These are phyloP conservation scores for Procambarus virginalis DNA, from an alignment of 1,140 invertebrate species.

Conservation along the genomic window DNA sequence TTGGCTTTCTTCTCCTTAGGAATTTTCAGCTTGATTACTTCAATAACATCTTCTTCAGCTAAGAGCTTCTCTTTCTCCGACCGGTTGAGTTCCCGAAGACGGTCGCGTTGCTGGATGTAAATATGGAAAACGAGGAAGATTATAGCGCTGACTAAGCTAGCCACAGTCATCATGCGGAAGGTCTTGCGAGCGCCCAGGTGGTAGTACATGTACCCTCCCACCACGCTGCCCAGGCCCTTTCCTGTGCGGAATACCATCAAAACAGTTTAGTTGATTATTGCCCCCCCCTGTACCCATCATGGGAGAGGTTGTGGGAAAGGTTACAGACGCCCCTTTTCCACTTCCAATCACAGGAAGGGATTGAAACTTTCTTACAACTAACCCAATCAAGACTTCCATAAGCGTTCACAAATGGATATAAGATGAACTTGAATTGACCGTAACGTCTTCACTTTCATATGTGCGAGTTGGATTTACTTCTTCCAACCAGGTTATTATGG, in stretches of 20 bases:
- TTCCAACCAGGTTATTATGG: too few relatives aligned
- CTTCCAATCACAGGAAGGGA: too few relatives aligned
- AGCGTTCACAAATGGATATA: too few relatives aligned
- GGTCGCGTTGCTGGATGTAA: slow-evolving; percentile 63
- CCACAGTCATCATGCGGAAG: slow-evolving; percentile 60
- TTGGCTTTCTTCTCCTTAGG: slow-evolving; percentile 12
- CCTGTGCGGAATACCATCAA: slow-evolving; percentile 10
- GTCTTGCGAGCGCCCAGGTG: slow-evolving; percentile 59
- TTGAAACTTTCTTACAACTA: too few relatives aligned
- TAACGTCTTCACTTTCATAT: too few relatives aligned
- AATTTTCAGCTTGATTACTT: not conserved
- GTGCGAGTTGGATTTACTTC: too few relatives aligned
- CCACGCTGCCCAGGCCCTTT: slow-evolving; percentile 56
- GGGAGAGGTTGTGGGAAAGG: too few relatives aligned
- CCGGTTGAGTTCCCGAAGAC: not conserved
- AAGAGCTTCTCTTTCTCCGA: slow-evolving; percentile 25
- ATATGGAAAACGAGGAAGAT: slow-evolving; percentile 68
- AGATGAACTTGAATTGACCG: too few relatives aligned
- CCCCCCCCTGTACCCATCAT: too few relatives aligned
- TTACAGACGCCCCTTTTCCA: too few relatives aligned
- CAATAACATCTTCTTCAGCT: not conserved
- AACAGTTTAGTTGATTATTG: too few relatives aligned
- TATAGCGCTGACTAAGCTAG: slow-evolving; percentile 55
- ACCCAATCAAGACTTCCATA: too few relatives aligned
- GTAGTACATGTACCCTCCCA: slow-evolving; percentile 64